Evolutionary conservation across 2,888 invertebrate species (phyloP), one percentile per base, ranked within the genome.

Genomic region (Isoperla grammatica): DNA sequence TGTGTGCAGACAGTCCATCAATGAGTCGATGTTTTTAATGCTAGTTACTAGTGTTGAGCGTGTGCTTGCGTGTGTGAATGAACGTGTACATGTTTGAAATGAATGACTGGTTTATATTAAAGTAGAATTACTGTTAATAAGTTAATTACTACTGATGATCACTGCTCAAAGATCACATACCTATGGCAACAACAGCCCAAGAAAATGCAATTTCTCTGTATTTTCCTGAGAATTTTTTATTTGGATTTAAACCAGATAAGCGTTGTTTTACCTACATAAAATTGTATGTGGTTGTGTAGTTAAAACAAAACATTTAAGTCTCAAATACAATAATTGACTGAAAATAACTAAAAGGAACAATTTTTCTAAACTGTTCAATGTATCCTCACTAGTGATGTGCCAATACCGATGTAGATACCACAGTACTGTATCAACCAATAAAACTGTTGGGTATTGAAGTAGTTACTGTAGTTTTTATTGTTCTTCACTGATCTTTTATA

Each of bases 111-210:
- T 17, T 37, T 35, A 39, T 35, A 39, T 53, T 37, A 13, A 45
- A 11, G 17, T 17, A 37, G 53, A 53, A 37, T 17, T 37, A 35
- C 53, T 50, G 49, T 50, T 50, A 50, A 50, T 23, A n/a, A 23
- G 29, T 50, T 19, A 20, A 22, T 20, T 20, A 48, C 23, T 29
- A 50, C 20, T 56, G 15, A 48, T 56, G 56, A 50, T 60, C 35
- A 48, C 55, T 46, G 57, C 61, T 50, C 54, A 48, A 57, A 50
- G 56, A 22, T 42, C 45, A 60, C 43, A 42, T 2, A 56, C 15
- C 35, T 53, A 19, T 37, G 15, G 49, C 17, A 4, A 53, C 29
- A 39, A 37, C 53, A 53, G 53, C 39, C 19, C 53, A 53, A 53
- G 39, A 19, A 15, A 23, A 15, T 9, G 29, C 29, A 29, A 29